These are phyloP conservation scores for Phoenicopterus ruber DNA, from an alignment of 2,113 vertebrate species.

Conservation along the genomic window DNA sequence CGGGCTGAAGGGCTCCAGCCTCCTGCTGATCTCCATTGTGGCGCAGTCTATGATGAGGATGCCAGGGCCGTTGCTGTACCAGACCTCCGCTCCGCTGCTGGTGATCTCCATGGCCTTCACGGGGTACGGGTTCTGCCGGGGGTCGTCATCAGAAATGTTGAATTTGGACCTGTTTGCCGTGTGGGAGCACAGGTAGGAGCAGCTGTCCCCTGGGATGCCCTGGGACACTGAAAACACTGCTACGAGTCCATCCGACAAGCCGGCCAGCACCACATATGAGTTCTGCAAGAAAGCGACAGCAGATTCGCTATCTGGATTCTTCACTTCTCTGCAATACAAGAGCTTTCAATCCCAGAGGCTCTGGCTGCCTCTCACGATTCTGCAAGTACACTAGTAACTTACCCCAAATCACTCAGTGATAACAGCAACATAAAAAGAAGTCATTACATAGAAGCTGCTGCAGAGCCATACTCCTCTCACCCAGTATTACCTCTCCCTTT, in stretches of 20 bases:
- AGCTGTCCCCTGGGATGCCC: conserved; percentile 80
- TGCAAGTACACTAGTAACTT: neutral
- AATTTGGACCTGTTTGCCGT: conserved; percentile 86
- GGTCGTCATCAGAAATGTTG: conserved; percentile 81
- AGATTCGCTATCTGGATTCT: neutral
- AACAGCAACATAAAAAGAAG: neutral
- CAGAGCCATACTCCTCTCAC: conserved; percentile 4
- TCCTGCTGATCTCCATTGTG: conserved; percentile 75
- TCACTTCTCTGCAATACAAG: neutral
- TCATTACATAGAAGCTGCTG: neutral
- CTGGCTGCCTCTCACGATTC: neutral
- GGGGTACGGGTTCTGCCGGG: conserved; percentile 85
- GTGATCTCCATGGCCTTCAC: conserved; percentile 84
- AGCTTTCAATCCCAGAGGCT: neutral
- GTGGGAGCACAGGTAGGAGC: conserved; percentile 91
- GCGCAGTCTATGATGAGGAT: conserved; percentile 83
- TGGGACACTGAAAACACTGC: conserved; percentile 79
- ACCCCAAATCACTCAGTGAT: neutral
- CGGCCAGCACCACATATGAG: conserved; percentile 83
- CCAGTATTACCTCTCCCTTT: conserved; percentile 34
- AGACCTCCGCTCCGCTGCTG: conserved; percentile 84
- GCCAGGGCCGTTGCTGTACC: conserved; percentile 93
- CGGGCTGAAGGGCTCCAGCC: conserved; percentile 83
- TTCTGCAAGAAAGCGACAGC: conserved; percentile 62
- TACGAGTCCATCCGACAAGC: conserved; percentile 88